Evolutionary conservation across 2,797 vertebrate species (phyloP), one percentile per base, ranked within the genome.

Genomic region (Sebastes itinus): DNA sequence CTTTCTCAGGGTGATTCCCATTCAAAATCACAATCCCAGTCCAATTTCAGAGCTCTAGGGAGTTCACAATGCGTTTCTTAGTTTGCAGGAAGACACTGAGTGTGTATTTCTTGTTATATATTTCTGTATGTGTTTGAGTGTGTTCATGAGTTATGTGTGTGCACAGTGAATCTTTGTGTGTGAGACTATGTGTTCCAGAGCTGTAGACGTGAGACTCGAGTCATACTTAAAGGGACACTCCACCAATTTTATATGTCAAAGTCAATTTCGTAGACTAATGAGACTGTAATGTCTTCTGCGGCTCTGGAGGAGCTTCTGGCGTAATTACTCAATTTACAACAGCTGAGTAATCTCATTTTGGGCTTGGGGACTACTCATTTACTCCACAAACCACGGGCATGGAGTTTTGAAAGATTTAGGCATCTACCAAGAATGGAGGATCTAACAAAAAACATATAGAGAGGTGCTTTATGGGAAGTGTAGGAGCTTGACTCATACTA

Each of bases 11-110:
- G 49, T 67, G 63, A 67, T 76, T 85, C 54, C 64, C 62, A 35
- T 67, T 80, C 67, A 55, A 63, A 65, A 61, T 77, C 60, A 25
- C 80, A 81, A 58, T 27, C 69, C 20, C 64, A 38, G 49, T 74
- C 55, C 18, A 68, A 56, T 23, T 58, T 75, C 54, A 72, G 55
- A 68, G 20, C 56, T 55, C 16, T 4, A 46, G 32, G 42, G 76
- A 78, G 14, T 68, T 77, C 13, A 33, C 18, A 76, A 18, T 27
- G 3, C 61, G 62, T 81, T 32, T 62, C 6, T 69, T 25, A 7
- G 22, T 56, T 20, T 0, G 7, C 10, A 70, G 23, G 46, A 72
- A 55, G 6, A 33, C 20, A 14, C 2, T 4, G 16, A 14, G 18
- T 33, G 35, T 67, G 38, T 61, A 13, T 16, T 67, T 63, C 23